A percentile compares a stretch with the other conserved stretches of the same genome.
phyloP scores from a whole-genome alignment of 2,113 vertebrate genomes.

The Hepsetus odoe region DNA sequence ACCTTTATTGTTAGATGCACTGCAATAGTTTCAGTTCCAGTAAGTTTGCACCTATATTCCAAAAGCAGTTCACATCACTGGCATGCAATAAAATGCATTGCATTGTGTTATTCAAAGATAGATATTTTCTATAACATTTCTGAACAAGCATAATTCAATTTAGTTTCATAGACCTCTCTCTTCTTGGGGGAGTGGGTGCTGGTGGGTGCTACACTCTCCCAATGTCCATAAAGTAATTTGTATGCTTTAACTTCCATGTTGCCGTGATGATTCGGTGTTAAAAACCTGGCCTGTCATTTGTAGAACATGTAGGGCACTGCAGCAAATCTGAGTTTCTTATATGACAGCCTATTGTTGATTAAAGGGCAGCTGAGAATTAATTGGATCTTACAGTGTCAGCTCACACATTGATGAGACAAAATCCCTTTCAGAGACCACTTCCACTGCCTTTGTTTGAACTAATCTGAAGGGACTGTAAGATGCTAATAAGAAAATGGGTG shows the following conservation, averaged over 20 bases:
- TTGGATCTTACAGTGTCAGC: constrained; percentile 24
- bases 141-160: too few relatives aligned
- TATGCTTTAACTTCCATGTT: not conserved
- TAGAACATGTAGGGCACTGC: not conserved
- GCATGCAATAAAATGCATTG: too few relatives aligned
- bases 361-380: constrained; percentile 25
- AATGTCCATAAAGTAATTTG: not conserved
- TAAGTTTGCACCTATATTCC: too few relatives aligned
- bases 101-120: too few relatives aligned
- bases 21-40: too few relatives aligned
- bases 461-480: not conserved
- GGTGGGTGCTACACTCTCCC: too few relatives aligned
- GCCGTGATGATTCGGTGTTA: not conserved
- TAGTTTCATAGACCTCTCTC: too few relatives aligned
- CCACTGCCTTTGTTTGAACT: not conserved
- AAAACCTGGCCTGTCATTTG: not conserved
- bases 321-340: not conserved
- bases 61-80: too few relatives aligned
- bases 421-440: not conserved
- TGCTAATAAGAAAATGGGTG: constrained; percentile 3
- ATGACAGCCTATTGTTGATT: constrained; percentile 32
- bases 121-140: too few relatives aligned
- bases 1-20: too few relatives aligned
- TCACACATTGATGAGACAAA: not conserved
- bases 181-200: too few relatives aligned